Percentiles rank a stretch among this genome's conserved stretches.
Evolutionary conservation across 1,140 invertebrate species (phyloP).

Genomic region (Asobara japonica): DNA sequence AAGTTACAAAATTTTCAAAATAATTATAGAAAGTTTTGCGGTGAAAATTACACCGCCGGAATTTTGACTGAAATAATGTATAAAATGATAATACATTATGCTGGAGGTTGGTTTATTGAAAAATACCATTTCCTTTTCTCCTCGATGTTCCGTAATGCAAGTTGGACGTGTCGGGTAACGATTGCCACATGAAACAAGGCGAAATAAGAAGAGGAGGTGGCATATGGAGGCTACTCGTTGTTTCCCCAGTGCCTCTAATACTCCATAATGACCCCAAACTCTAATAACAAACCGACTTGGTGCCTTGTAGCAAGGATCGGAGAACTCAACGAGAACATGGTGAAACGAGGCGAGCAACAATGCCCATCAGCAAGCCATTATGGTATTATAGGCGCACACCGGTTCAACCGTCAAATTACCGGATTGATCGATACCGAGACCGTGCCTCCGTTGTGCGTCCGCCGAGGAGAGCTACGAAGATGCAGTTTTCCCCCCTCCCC

Average conservation of each 20-base stretch:
- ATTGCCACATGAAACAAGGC: not conserved
- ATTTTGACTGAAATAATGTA: constrained; percentile 4
- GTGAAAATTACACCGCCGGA: not conserved
- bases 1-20: too few relatives aligned
- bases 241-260: constrained; percentile 28
- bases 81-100: constrained; percentile 41
- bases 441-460: constrained; percentile 10
- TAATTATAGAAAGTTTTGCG: too few relatives aligned
- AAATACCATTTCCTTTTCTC: not conserved
- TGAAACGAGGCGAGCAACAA: constrained; percentile 20
- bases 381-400: constrained; percentile 19
- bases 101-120: constrained; percentile 26
- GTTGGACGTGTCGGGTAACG: not conserved
- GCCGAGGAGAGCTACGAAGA: not conserved
- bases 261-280: constrained; percentile 30
- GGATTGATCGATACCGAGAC: constrained; percentile 36
- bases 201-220: not conserved
- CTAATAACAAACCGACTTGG: constrained; percentile 34
- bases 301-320: constrained; percentile 26
- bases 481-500: not conserved
- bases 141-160: not conserved
- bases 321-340: constrained; percentile 24
- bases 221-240: not conserved
- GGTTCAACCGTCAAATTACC: constrained; percentile 39
- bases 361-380: constrained; percentile 40